A percentile compares a stretch with the other conserved stretches of the same genome.
Evolutionary conservation across 2,113 vertebrate genomes (phyloP).

Genomic region (Cromileptes altivelis): DNA sequence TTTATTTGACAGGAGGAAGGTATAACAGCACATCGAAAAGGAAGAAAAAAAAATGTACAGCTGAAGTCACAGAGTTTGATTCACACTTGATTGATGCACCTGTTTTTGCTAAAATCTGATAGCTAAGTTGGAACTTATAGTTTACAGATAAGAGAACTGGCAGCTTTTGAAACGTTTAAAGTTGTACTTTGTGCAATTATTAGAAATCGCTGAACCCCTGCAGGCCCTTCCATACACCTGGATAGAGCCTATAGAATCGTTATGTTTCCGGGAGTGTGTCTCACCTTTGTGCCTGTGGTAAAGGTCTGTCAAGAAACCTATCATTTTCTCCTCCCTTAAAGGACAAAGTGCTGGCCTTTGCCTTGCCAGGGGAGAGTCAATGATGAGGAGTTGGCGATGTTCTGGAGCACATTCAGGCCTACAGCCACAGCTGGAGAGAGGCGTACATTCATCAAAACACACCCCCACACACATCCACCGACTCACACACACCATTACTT

Average conservation of each 20-base stretch:
- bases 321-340: neutral
- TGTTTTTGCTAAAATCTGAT: neutral
- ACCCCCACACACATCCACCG: constrained; percentile 30
- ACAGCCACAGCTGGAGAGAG: constrained; percentile 41
- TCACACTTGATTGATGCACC: neutral
- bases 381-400: neutral
- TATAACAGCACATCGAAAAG: constrained; percentile 4
- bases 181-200: neutral
- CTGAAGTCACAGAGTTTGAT: constrained; percentile 2
- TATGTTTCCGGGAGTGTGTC: neutral
- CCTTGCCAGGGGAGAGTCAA: constrained; percentile 37
- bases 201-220: neutral
- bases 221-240: neutral
- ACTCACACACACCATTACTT: constrained; percentile 62
- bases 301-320: neutral
- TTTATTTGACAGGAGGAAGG: constrained; percentile 39
- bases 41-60: neutral
- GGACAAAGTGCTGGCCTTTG: constrained; percentile 9
- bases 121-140: neutral
- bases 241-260: neutral
- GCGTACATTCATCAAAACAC: constrained; percentile 59
- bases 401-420: constrained; percentile 20
- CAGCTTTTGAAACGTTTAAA: neutral
- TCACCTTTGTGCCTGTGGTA: constrained; percentile 27
- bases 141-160: neutral